Evolutionary conservation across 2,113 vertebrate genomes (phyloP).

Genomic region (Okapia johnstoni): DNA sequence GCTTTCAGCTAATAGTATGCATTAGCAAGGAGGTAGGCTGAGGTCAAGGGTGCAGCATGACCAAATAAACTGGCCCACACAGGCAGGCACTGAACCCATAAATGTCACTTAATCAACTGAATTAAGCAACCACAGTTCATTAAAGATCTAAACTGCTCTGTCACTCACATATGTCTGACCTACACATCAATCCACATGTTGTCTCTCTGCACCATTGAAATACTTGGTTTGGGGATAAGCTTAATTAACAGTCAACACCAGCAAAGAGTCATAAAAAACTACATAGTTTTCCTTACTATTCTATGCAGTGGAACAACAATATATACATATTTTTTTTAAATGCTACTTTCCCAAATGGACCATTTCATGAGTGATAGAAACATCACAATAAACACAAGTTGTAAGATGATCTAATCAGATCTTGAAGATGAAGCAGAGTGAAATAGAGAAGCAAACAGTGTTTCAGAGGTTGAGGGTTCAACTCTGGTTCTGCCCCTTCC

Average conservation of each 20-base stretch:
- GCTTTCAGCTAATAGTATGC: neutral
- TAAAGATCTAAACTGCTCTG: conserved; percentile 29
- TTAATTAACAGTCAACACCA: conserved; percentile 28
- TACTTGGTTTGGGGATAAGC: neutral
- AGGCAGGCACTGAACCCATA: conserved; percentile 1
- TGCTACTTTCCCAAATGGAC: neutral
- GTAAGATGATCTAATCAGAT: neutral
- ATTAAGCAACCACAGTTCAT: conserved; percentile 40
- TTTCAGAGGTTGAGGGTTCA: neutral
- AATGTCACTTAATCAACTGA: conserved; percentile 38
- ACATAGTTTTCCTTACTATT: neutral
- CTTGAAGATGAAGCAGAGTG: neutral
- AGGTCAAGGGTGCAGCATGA: neutral
- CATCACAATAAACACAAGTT: neutral
- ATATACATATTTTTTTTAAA: no score
- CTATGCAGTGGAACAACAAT: neutral
- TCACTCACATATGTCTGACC: neutral
- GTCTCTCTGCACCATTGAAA: neutral
- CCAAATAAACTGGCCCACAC: neutral
- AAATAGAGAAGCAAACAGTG: neutral
- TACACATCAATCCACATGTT: conserved; percentile 1
- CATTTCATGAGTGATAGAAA: neutral
- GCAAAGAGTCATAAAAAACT: neutral
- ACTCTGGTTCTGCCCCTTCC: neutral
- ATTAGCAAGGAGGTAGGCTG: neutral